Base-by-base conservation (phyloP, 2,113 vertebrate genomes). In the Catagonus wagneri region DNA sequence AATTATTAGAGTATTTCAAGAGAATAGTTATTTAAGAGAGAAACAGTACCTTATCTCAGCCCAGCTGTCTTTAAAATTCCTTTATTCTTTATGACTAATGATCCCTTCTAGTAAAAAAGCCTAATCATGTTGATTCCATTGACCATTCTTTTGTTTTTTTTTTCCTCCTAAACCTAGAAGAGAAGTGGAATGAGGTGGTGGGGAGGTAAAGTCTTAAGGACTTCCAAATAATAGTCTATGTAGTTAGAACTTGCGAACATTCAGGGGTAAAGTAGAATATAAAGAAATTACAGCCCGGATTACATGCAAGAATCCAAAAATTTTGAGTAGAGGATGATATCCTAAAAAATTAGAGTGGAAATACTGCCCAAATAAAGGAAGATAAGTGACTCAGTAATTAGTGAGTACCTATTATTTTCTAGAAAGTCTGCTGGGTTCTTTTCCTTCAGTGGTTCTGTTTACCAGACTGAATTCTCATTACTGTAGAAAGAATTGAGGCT, bases 401-500 rank as follows among this genome's bases (percentile, higher is more conserved):
- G 27, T 90, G 50, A 69, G 7, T 16, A 54, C 3, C 19, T 13
- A 75, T 94, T 68, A 34, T 54, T 39, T 63, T 93, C 60, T 13
- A 95, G 71, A 95, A 95, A 81, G 52, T 60, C 22, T 89, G 4
- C 63, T 71, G 22, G 34, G 39, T 65, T 36, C 3, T 76, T 90
- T 80, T 15, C 60, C 44, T 78, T 91, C 36, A 69, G 1, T 34
- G 29, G 14, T 72, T 92, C 39, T 58, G 9, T 78, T 85, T 71
- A 44, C 44, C 44, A 44, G 44, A 75, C 16, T 61, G 44, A 81
- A 27, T 90, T 90, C 39, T 94, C 36, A 66, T 90, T 94, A 15
- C 56, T 91, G 4, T 50, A n/a, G 69, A 83, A 86, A 96, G 72
- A 72, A 81, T 56, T 76, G 78, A 95, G 27, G 8, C 23, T 76